phyloP scores from a whole-genome alignment of 2,888 invertebrate genomes.

The Iphiclides podalirius region DNA sequence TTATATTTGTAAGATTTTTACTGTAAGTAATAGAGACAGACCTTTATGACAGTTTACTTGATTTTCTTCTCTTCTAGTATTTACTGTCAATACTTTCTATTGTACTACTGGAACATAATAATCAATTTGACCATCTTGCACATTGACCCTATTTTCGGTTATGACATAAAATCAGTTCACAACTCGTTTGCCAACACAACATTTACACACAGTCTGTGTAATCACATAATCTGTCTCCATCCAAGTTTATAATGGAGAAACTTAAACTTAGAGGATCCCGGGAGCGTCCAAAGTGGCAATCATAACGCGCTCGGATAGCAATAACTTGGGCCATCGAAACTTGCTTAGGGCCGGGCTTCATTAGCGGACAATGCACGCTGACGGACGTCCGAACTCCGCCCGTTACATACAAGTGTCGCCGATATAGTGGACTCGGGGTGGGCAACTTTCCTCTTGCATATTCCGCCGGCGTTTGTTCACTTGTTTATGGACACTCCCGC shows the following conservation, averaged over 20 bases:
- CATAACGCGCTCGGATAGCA: constrained; percentile 68
- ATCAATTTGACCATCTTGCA: too few species aligned
- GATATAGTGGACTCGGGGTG: constrained; percentile 48
- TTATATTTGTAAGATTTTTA: too few species aligned
- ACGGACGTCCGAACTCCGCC: constrained; percentile 62
- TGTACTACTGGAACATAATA: too few species aligned
- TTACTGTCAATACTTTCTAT: too few species aligned
- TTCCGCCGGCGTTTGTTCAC: constrained; percentile 52
- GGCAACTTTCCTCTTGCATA: constrained; percentile 76
- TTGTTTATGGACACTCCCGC: constrained; percentile 63
- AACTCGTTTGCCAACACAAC: too few species aligned
- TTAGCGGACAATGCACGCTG: constrained; percentile 73
- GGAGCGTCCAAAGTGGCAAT: constrained; percentile 64
- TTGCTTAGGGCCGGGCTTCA: constrained; percentile 64
- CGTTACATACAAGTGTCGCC: constrained; percentile 73
- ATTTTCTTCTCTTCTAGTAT: too few species aligned
- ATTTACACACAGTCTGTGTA: too few species aligned
- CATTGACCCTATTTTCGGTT: too few species aligned
- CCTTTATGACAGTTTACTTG: too few species aligned
- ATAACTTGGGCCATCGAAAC: constrained; percentile 65
- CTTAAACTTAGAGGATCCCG: constrained; percentile 64
- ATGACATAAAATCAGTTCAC: too few species aligned
- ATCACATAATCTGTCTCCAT: constrained; percentile 29
- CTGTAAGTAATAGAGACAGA: too few species aligned
- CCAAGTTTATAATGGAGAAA: constrained; percentile 62